phyloP scores from a whole-genome alignment of 2,797 vertebrate species.

The Lacerta agilis region DNA sequence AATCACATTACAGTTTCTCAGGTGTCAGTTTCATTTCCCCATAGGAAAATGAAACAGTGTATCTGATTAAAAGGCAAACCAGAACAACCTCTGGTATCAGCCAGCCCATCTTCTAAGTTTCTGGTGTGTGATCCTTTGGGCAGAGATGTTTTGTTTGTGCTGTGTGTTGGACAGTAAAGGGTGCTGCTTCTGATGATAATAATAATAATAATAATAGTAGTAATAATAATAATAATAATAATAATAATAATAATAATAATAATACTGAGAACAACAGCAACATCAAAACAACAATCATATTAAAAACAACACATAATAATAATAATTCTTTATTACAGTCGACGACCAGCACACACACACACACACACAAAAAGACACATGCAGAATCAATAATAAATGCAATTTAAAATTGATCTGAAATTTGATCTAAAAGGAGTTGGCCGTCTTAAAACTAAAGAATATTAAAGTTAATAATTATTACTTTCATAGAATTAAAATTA shows the following conservation, averaged over 20 bases:
- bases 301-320: no score
- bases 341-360: no score
- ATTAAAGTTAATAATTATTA: no score
- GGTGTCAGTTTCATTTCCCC: neutral
- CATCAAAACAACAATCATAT: no score
- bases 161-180: no score
- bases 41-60: neutral
- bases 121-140: neutral
- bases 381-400: no score
- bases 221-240: neutral
- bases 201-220: neutral
- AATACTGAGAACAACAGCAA: neutral
- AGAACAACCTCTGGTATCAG: neutral
- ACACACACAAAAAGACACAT: no score
- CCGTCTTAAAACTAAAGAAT: no score
- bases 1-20: neutral
- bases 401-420: no score
- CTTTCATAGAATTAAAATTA: no score
- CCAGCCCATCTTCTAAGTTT: neutral
- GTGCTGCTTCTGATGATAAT: neutral
- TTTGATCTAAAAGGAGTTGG: no score
- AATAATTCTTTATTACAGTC: no score
- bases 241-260: neutral
- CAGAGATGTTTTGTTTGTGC: neutral
- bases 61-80: neutral